Conservation (phyloP, 2,888 invertebrate genomes). For the Drosophila tripunctata region DNA sequence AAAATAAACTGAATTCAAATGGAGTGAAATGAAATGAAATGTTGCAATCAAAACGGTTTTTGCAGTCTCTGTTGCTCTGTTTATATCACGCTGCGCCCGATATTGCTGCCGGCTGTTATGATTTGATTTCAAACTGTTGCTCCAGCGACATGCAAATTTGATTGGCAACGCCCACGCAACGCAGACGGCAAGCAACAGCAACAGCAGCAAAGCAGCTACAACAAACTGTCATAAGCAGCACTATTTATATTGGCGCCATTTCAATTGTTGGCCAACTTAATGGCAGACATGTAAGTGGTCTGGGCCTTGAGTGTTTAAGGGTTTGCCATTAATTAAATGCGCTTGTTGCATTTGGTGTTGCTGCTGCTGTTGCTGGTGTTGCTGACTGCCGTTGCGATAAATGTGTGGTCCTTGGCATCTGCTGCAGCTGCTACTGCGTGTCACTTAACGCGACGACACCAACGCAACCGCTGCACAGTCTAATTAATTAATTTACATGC, state of each 20-base stretch:
- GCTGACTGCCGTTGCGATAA: background rate
- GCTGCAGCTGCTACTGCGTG: slow-evolving; percentile 30
- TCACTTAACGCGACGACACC: slow-evolving; percentile 54
- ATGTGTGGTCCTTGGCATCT: slow-evolving; percentile 60
- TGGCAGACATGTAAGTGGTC: slow-evolving; percentile 57
- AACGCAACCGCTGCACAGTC: slow-evolving; percentile 46
- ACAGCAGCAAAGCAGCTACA: slow-evolving; percentile 6
- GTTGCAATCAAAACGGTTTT: slow-evolving; percentile 46
- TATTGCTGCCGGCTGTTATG: slow-evolving; percentile 51
- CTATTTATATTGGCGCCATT: slow-evolving; percentile 68
- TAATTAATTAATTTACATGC: slow-evolving; percentile 78
- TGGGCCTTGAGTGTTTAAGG: slow-evolving; percentile 53
- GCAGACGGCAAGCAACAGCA: slow-evolving; percentile 12
- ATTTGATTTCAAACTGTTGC: slow-evolving; percentile 63
- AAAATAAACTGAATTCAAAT: no score
- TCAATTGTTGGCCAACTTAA: slow-evolving; percentile 50
- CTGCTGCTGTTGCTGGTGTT: background rate
- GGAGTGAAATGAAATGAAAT: slow-evolving; percentile 23
- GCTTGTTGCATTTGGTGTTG: slow-evolving; percentile 50
- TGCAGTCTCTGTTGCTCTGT: slow-evolving; percentile 15
- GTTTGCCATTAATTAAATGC: slow-evolving; percentile 70
- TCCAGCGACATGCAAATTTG: slow-evolving; percentile 68
- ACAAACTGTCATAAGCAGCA: slow-evolving; percentile 63
- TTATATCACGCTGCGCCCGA: slow-evolving; percentile 55
- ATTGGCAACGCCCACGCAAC: slow-evolving; percentile 71